Evolutionary conservation across 2,797 vertebrate genomes (phyloP).

Genomic region (Enteromius paludinosus): DNA sequence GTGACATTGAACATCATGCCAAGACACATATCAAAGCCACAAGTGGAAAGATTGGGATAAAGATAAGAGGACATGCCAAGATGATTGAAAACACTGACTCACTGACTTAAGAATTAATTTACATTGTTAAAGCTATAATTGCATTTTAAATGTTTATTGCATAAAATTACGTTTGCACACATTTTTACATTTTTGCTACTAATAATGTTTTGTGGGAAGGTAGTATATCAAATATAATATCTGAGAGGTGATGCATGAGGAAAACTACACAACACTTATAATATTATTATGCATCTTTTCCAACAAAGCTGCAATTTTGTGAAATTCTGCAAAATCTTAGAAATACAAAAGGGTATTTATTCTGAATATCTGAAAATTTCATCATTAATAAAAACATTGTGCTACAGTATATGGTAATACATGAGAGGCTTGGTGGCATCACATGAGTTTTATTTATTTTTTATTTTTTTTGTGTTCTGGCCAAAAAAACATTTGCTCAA

Average conservation of each 20-base stretch:
- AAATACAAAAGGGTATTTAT: neutral
- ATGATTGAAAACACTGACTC: neutral
- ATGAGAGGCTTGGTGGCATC: neutral
- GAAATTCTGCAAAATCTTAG: neutral
- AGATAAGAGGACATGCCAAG: neutral
- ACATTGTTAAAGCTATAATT: neutral
- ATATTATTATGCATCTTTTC: neutral
- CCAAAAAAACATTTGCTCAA: neutral
- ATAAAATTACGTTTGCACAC: neutral
- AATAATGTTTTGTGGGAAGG: no score
- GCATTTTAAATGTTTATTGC: neutral
- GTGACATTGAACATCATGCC: no score
- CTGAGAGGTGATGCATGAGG: neutral
- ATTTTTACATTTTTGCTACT: no score
- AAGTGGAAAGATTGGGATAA: neutral
- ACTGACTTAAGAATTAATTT: no score
- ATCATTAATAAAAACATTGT: neutral
- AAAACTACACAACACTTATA: neutral
- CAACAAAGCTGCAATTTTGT: neutral
- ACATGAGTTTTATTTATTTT: neutral
- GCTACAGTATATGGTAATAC: neutral
- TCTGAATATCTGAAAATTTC: neutral
- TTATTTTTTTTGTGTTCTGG: neutral
- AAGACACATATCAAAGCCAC: neutral
- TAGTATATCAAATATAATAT: neutral